Conservation (phyloP, 2,888 invertebrate species). For the Bellardia bayeri region DNA sequence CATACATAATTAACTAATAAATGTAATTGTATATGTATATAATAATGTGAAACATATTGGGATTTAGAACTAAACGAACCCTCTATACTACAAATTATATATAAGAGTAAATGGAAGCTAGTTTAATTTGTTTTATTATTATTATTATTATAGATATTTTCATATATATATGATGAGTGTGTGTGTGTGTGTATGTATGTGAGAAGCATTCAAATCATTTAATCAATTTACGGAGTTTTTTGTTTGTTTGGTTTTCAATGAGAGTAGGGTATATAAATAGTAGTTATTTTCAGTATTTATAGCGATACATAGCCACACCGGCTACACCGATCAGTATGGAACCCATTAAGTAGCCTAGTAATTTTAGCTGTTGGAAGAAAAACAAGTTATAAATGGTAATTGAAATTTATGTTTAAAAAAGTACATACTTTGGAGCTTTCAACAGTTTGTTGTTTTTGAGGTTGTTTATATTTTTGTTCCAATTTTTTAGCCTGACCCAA, state of each 20-base stretch:
- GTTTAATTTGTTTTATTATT: slow-evolving; percentile 34
- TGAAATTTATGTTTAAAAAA: neutral
- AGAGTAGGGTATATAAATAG: neutral
- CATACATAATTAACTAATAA: slow-evolving; percentile 7
- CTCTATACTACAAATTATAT: neutral
- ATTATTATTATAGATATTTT: slow-evolving; percentile 36
- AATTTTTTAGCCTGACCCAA: slow-evolving; percentile 85
- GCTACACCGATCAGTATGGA: slow-evolving; percentile 89
- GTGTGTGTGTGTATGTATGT: slow-evolving; percentile 4
- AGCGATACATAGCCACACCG: slow-evolving; percentile 90
- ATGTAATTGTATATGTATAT: neutral
- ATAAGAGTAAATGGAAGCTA: slow-evolving; percentile 8
- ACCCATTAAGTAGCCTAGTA: slow-evolving; percentile 86
- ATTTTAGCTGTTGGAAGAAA: slow-evolving; percentile 80
- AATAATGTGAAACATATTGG: slow-evolving; percentile 20
- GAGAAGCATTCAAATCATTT: slow-evolving; percentile 27
- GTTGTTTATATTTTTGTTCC: slow-evolving; percentile 81
- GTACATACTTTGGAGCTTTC: slow-evolving; percentile 82
- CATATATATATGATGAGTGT: slow-evolving; percentile 14
- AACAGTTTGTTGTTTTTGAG: slow-evolving; percentile 79
- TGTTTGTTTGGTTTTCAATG: neutral
- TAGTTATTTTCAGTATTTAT: slow-evolving; percentile 85
- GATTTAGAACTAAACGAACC: neutral
- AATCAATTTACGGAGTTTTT: slow-evolving; percentile 18
- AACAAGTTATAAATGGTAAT: neutral